Evolutionary conservation across 1,140 invertebrate species (phyloP).

Genomic region (Monochamus saltuarius): DNA sequence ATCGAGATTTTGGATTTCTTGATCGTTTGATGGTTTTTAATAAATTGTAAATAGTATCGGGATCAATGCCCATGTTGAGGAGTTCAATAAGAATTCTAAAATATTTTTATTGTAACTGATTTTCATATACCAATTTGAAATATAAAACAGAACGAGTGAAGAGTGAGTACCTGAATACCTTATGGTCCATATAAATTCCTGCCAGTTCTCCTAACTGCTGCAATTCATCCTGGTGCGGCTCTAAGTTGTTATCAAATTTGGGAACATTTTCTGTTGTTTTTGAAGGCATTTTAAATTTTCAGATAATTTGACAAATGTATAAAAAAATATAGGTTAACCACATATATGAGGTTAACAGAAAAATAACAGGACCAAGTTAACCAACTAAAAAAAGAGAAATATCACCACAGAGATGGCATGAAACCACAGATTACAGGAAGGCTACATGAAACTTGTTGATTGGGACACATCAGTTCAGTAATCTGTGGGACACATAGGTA

Average conservation of each 20-base stretch:
- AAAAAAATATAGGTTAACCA: no score
- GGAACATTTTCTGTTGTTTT: neutral
- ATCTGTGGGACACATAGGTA: no score
- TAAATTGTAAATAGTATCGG: slow-evolving; percentile 17
- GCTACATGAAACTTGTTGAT: no score
- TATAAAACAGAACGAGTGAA: neutral
- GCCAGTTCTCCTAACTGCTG: slow-evolving; percentile 27
- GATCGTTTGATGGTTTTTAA: slow-evolving; percentile 19
- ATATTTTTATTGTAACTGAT: neutral
- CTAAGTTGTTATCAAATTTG: slow-evolving; percentile 14
- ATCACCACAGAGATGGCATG: no score
- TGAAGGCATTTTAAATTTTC: no score
- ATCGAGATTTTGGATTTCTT: slow-evolving; percentile 1
- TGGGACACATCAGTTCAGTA: no score
- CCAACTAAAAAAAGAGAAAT: no score
- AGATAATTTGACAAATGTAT: no score
- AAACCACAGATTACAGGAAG: no score
- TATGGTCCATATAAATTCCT: slow-evolving; percentile 26
- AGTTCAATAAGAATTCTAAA: slow-evolving; percentile 20
- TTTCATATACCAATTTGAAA: neutral
- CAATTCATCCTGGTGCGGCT: slow-evolving; percentile 33
- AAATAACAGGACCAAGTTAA: no score
- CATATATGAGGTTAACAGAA: no score
- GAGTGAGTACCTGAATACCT: slow-evolving; percentile 22
- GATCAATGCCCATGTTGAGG: slow-evolving; percentile 21